Conservation (phyloP, 2,113 vertebrate genomes). For the Carollia perspicillata region DNA sequence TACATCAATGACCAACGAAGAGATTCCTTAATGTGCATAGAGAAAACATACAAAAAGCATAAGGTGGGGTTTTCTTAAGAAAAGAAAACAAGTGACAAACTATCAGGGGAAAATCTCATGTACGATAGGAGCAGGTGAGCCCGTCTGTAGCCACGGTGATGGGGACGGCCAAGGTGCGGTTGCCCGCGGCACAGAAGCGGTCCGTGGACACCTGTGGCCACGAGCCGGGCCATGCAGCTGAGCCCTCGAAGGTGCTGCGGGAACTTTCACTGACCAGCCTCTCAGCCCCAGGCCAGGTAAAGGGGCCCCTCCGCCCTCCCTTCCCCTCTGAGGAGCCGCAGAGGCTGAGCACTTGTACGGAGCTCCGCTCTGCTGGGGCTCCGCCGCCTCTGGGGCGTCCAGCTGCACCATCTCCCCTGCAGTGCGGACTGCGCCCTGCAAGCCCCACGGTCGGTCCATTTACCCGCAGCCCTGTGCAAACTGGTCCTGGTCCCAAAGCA, state of each 20-base stretch:
- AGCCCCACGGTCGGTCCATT: not conserved
- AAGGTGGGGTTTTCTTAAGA: not conserved
- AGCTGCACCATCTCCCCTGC: not conserved
- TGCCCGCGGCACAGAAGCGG: accelerated
- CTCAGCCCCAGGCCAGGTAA: accelerated
- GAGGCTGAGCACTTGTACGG: not conserved
- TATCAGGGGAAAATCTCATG: not conserved
- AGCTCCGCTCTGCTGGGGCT: not conserved
- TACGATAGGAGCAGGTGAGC: not conserved
- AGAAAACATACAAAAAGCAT: not conserved
- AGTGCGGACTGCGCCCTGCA: not conserved
- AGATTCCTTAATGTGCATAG: not conserved
- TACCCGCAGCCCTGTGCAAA: slow-evolving; percentile 5
- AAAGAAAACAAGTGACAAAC: not conserved
- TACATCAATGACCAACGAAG: not conserved
- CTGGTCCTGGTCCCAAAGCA: slow-evolving; percentile 14
- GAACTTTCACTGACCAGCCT: accelerated
- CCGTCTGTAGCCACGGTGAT: not conserved
- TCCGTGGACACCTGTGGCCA: not conserved
- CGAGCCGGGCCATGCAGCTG: accelerated
- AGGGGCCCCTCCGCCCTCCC: too few species aligned
- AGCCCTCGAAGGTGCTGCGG: not conserved
- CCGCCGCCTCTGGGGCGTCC: accelerated
- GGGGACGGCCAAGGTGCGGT: not conserved
- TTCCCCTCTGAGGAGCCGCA: too few species aligned